Base-by-base conservation (phyloP, 2,888 invertebrate species). In the Ichneumoninae sp. region DNA sequence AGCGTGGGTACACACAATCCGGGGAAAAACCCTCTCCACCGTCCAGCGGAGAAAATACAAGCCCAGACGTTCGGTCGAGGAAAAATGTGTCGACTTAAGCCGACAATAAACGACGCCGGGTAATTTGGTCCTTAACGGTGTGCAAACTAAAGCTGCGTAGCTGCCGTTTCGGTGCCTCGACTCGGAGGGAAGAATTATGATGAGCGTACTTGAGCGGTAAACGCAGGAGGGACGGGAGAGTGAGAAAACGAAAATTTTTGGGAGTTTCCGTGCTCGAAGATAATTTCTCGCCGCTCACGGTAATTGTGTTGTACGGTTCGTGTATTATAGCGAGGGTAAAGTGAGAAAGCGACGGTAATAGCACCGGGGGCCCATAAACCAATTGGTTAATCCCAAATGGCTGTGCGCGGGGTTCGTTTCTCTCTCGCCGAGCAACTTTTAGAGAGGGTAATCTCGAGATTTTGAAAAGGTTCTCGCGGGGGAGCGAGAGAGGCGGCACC, bases 381-480 rank as follows among this genome's bases (percentile, higher is more conserved):
- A 85, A 81, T 85, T 81, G 60, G 78, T 60, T 85, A 86, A 86
- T 83, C 85, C 85, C 36, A 65, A 83, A 79, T 85, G 69, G 83
- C 73, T 52, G 76, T 19, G 71, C 57, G 36, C 47, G 65, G 7
- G 68, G 3, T 54, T 26, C 4, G 6, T 26, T 26, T 80, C 47
- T 36, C 44, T 63, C 16, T 33, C 70, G 78, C 52, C 71, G 68
- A 44, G 82, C 33, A 77, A 52, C 68, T 52, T 76, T 76, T 54
- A 76, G 60, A 19, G 52, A 30, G 52, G 60, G 54, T 44, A 78
- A 79, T 75, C 75, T 54, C 52, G 63, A 52, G 65, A 22, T 54
- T 60, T 40, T n/a, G 44, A 30, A 66, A 52, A 73, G 73, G 52
- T 44, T 40, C 75, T 50, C 57, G 26, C 19, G 65, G 36, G 50